A percentile compares a stretch with the other conserved stretches of the same genome.
Conservation (phyloP, 92 coral and sea anemone species). For the Porites divaricata region DNA sequence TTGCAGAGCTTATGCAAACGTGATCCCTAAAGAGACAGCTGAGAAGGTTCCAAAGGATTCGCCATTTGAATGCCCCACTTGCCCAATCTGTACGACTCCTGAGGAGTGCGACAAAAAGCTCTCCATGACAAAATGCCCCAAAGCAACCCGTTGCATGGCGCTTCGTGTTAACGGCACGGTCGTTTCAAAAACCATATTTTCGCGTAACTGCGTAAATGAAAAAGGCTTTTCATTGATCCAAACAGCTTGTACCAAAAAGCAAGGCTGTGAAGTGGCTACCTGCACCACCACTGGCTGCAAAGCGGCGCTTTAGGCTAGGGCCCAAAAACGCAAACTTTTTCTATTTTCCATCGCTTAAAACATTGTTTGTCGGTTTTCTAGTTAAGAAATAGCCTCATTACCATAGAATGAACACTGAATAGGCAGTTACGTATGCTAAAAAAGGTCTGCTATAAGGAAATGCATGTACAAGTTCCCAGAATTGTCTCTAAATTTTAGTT, state of each 20-base stretch:
- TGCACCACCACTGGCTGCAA: constrained; percentile 36
- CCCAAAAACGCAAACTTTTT: no score
- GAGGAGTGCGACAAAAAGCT: constrained; percentile 17
- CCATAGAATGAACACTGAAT: no score
- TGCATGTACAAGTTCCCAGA: no score
- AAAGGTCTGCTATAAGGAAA: no score
- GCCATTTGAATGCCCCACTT: constrained; percentile 36
- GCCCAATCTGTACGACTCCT: constrained; percentile 9
- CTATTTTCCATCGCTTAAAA: no score
- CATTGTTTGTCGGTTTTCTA: no score
- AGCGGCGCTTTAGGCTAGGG: neutral
- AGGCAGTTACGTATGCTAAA: no score
- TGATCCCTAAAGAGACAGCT: neutral
- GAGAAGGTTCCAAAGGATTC: neutral
- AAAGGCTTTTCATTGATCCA: constrained; percentile 9
- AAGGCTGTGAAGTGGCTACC: constrained; percentile 33
- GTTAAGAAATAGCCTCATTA: no score
- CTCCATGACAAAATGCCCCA: constrained; percentile 13
- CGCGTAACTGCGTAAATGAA: constrained; percentile 21
- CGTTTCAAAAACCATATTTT: neutral
- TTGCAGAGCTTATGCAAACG: constrained; percentile 17
- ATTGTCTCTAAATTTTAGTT: no score
- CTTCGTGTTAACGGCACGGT: neutral
- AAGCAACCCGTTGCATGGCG: constrained; percentile 17
- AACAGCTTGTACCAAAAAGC: constrained; percentile 13